Base-by-base conservation (phyloP, 2,888 invertebrate genomes). In the Polyommatus icarus region DNA sequence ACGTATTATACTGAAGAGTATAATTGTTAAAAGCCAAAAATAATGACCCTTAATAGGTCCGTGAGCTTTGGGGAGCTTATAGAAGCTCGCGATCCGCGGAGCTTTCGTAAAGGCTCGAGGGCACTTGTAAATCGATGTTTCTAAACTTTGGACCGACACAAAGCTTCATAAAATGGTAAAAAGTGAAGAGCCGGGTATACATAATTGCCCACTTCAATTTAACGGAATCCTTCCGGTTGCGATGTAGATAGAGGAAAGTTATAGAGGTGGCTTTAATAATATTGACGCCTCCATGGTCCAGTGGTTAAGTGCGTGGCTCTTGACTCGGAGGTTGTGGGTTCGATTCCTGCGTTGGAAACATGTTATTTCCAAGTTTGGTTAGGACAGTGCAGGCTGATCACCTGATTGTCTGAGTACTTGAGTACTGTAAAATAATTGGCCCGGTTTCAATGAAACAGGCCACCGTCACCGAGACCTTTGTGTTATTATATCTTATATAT, bases 121-220 rank as follows among this genome's bases (percentile, higher is more conserved):
- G 80, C 82, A 85, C 84, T 86, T 82, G 81, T 81, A 82, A 86
- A 86, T 84, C 87, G 87, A 88, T 93, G 91, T 92, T 91, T 84
- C 86, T 85, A 88, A 90, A 92, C 87, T 87, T 88, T 87, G 81
- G 79, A 76, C 78, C 82, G 79, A 82, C 82, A 87, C 85, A 86
- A 83, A 82, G 85, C 87, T 88, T 81, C 15, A 83, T 85, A 83
- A 84, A 83, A 79, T 81, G 81, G 84, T 81, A 85, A 87, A 86
- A 87, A 84, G 86, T 86, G 86, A 86, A 86, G 87, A 86, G 87
- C 85, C 85, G 86, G 87, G 89, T 86, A 87, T 85, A 82, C 84
- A 84, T 92, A 93, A 93, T 93, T 92, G 91, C 90, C 91, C 90
- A 90, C 91, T 93, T 91, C 86, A 90, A 86, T 90, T 89, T 88